A percentile compares a stretch with the other conserved stretches of the same genome.
Evolutionary conservation across 35 echinoderm and acorn worm genomes (phyloP).

Genomic region (Hemicentrotus pulcherrimus): DNA sequence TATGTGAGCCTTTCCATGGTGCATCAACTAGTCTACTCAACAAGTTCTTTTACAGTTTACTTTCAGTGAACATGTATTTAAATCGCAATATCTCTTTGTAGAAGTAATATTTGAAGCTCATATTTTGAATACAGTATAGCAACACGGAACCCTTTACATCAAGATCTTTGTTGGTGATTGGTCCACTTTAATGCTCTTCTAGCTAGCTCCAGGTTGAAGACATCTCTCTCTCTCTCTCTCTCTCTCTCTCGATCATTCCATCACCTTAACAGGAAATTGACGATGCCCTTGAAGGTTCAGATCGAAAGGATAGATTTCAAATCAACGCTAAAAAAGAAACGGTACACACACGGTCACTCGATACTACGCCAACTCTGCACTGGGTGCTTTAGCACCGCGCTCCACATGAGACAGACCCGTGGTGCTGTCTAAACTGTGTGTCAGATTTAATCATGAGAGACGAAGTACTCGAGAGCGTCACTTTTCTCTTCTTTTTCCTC

Average conservation of each 20-base stretch:
- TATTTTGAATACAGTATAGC: too few species aligned
- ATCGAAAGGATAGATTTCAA: slow-evolving; percentile 4
- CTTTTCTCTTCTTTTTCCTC: background rate
- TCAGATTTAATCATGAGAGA: background rate
- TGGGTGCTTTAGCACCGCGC: background rate
- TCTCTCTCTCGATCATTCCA: background rate
- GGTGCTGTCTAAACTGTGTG: background rate
- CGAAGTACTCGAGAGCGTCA: background rate
- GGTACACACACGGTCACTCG: background rate
- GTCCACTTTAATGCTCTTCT: too few species aligned
- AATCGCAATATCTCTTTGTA: too few species aligned
- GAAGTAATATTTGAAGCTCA: too few species aligned
- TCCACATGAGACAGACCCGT: background rate
- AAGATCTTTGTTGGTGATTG: too few species aligned
- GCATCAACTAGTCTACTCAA: too few species aligned
- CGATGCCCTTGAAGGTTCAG: background rate
- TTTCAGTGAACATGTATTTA: too few species aligned
- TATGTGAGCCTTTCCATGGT: too few species aligned
- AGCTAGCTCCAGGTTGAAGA: too few species aligned
- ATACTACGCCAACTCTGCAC: background rate
- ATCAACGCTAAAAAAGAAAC: background rate
- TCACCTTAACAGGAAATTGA: background rate
- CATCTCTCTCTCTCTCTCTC: background rate
- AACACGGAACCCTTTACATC: too few species aligned
- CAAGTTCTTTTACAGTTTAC: too few species aligned